These are phyloP conservation scores for Lithobius niger DNA, from an alignment of 1,140 invertebrate species.

Conservation along the genomic window DNA sequence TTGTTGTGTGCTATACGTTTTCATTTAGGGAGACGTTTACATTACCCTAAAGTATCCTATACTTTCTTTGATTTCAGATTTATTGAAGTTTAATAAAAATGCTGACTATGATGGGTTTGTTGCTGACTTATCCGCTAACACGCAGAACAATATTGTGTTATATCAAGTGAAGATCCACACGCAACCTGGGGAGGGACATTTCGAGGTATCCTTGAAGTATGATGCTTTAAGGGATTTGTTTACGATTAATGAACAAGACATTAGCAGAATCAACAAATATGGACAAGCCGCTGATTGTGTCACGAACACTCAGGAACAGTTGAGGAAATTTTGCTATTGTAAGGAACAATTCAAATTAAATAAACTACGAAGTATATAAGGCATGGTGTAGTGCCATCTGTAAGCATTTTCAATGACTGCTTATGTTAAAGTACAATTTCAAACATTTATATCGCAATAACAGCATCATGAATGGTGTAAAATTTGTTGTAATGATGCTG, in stretches of 20 bases:
- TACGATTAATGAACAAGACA: constrained; percentile 51
- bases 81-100: constrained; percentile 59
- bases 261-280: constrained; percentile 79
- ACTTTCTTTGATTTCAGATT: too few species aligned
- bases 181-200: constrained; percentile 56
- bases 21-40: too few species aligned
- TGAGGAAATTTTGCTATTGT: constrained; percentile 63
- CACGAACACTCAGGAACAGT: constrained; percentile 45
- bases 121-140: constrained; percentile 54
- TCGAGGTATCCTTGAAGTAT: constrained; percentile 57
- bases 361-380: too few species aligned
- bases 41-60: too few species aligned
- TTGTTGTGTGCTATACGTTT: too few species aligned
- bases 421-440: too few species aligned
- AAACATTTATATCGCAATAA: too few species aligned
- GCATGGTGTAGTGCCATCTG: too few species aligned
- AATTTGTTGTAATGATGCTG: too few species aligned
- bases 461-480: too few species aligned
- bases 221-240: constrained; percentile 44
- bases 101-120: constrained; percentile 65
- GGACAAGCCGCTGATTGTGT: constrained; percentile 62
- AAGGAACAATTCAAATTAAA: too few species aligned
- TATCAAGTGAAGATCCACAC: constrained; percentile 66
- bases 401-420: too few species aligned
- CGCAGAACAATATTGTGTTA: constrained; percentile 41